phyloP scores from a whole-genome alignment of 1,140 invertebrate species.

The Meloidogyne floridensis region DNA sequence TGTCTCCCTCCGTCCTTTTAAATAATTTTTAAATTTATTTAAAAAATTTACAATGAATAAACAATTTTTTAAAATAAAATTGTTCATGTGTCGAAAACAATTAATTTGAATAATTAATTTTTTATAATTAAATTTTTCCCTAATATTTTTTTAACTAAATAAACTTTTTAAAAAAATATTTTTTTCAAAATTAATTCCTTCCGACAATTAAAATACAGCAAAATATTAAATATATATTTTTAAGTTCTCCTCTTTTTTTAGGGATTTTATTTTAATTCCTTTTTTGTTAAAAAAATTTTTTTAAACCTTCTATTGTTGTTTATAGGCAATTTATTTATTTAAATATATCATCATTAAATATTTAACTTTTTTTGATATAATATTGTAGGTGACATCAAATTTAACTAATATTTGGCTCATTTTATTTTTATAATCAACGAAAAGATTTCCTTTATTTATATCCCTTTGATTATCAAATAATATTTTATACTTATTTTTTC shows the following conservation, averaged over 20 bases:
- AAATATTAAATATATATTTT: background rate
- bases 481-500: background rate
- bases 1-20: too few relatives aligned
- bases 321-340: background rate
- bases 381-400: background rate
- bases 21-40: too few relatives aligned
- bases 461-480: background rate
- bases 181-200: too few relatives aligned
- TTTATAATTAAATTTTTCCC: background rate
- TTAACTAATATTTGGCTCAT: background rate
- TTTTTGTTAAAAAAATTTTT: background rate
- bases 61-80: too few relatives aligned
- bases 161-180: too few relatives aligned
- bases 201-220: background rate
- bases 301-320: background rate
- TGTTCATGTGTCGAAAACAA: too few relatives aligned
- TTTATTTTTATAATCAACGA: too few relatives aligned
- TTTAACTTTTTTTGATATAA: background rate
- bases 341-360: background rate
- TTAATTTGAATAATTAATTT: background rate
- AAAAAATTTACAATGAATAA: too few relatives aligned
- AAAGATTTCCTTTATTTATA: too few relatives aligned
- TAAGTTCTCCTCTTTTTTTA: background rate
- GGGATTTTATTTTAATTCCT: background rate
- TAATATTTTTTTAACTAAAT: background rate